These are phyloP conservation scores for Enteromius radiatus DNA, from an alignment of 2,797 vertebrate genomes.

Conservation along the genomic window DNA sequence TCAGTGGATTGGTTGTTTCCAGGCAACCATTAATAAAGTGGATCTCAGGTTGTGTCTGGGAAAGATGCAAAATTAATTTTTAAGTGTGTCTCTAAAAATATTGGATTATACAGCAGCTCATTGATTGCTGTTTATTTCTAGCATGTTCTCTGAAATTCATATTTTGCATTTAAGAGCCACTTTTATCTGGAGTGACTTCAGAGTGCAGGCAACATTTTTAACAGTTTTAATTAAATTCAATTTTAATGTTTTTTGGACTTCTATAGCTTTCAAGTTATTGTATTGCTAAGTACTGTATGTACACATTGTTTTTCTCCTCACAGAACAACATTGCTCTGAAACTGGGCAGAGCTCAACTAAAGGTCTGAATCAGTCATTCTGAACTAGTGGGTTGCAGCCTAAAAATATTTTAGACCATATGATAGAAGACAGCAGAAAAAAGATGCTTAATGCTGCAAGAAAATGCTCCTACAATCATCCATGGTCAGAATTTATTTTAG, in stretches of 20 bases:
- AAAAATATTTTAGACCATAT: not conserved
- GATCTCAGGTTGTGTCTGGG: slow-evolving; percentile 10
- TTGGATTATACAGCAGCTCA: not conserved
- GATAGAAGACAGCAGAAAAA: not conserved
- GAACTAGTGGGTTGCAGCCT: not conserved
- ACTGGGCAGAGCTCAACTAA: not conserved
- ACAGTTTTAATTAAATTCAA: not conserved
- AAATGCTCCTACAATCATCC: not conserved
- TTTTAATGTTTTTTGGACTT: not conserved
- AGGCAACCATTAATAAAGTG: slow-evolving; percentile 35
- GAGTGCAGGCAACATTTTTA: not conserved
- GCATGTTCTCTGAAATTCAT: not conserved
- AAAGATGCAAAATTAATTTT: not conserved
- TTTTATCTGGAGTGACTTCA: not conserved
- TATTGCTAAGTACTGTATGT: not conserved
- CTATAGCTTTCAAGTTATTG: not conserved
- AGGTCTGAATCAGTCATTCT: not conserved
- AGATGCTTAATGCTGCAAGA: not conserved
- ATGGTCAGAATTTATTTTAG: not conserved
- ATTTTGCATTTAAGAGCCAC: not conserved
- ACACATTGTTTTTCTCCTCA: not conserved
- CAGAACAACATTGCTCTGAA: not conserved
- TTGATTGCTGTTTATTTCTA: not conserved
- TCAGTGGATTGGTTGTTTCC: slow-evolving; percentile 31
- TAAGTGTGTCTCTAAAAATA: not conserved